Evolutionary conservation across 2,113 vertebrate genomes (phyloP).

Genomic region (Neogale vison): DNA sequence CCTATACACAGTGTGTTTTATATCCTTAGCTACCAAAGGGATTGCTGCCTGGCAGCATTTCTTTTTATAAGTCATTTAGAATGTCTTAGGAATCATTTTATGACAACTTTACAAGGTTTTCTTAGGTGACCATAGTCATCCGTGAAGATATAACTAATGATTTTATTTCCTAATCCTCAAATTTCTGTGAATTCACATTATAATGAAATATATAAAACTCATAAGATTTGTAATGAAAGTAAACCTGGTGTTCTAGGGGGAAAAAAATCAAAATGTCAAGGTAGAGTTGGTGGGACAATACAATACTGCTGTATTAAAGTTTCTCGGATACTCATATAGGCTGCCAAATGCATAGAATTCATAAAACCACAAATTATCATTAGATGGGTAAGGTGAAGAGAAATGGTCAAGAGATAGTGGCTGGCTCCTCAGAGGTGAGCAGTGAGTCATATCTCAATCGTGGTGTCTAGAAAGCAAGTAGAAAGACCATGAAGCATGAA

Average conservation of each 20-base stretch:
- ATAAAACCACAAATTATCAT: slow-evolving; percentile 1
- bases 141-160: slow-evolving; percentile 53
- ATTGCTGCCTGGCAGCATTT: slow-evolving; percentile 19
- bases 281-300: not conserved
- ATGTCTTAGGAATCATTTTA: slow-evolving; percentile 66
- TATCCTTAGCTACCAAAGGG: not conserved
- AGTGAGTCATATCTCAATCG: not conserved
- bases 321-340: not conserved
- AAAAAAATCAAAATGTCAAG: slow-evolving; percentile 41
- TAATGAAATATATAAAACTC: slow-evolving; percentile 57
- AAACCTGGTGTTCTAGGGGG: not conserved
- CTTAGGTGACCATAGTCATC: slow-evolving; percentile 61
- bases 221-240: slow-evolving; percentile 58
- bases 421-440: not conserved
- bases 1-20: slow-evolving; percentile 40
- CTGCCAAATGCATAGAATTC: not conserved
- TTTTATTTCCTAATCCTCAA: slow-evolving; percentile 71
- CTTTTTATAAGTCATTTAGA: slow-evolving; percentile 71
- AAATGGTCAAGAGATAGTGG: not conserved
- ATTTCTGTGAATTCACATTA: slow-evolving; percentile 60
- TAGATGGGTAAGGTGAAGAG: not conserved
- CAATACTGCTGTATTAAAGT: not conserved
- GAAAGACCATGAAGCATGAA: not conserved
- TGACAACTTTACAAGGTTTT: slow-evolving; percentile 63
- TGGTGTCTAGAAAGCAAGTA: not conserved